A percentile compares a stretch with the other conserved stretches of the same genome.
Conservation (phyloP, 2,797 vertebrate genomes). For the Centropyge bicolor region DNA sequence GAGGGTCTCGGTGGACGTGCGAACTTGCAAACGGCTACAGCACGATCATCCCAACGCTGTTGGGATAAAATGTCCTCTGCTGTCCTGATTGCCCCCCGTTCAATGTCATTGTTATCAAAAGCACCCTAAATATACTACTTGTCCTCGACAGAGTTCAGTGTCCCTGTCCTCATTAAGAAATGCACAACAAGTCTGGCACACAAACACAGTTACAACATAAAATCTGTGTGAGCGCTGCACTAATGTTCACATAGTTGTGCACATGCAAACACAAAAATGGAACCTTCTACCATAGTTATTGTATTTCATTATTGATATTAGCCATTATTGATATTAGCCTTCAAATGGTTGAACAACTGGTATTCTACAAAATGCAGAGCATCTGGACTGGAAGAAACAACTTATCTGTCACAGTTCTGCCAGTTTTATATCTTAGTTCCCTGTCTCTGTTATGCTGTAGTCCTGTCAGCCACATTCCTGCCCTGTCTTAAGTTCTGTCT, state of each 20-base stretch:
- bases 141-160: constrained; percentile 41
- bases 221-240: constrained; percentile 1
- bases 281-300: not conserved
- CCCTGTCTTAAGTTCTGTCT: too few relatives aligned
- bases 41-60: constrained; percentile 10
- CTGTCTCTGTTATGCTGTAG: too few relatives aligned
- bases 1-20: constrained; percentile 1
- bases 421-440: too few relatives aligned
- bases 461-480: too few relatives aligned
- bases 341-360: not conserved
- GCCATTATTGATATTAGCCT: not conserved
- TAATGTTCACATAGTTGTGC: not conserved
- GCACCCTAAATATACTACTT: constrained; percentile 44
- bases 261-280: not conserved
- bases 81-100: constrained; percentile 38
- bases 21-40: constrained; percentile 8
- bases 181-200: constrained; percentile 39
- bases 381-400: not conserved
- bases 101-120: constrained; percentile 54
- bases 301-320: not conserved
- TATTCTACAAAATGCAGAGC: not conserved
- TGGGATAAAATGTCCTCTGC: constrained; percentile 52
- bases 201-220: constrained; percentile 13
- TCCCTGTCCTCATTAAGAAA: constrained; percentile 54
- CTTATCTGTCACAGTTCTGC: too few relatives aligned